These are phyloP conservation scores for Mustela nigripes DNA, from an alignment of 2,113 vertebrate species.

Conservation along the genomic window DNA sequence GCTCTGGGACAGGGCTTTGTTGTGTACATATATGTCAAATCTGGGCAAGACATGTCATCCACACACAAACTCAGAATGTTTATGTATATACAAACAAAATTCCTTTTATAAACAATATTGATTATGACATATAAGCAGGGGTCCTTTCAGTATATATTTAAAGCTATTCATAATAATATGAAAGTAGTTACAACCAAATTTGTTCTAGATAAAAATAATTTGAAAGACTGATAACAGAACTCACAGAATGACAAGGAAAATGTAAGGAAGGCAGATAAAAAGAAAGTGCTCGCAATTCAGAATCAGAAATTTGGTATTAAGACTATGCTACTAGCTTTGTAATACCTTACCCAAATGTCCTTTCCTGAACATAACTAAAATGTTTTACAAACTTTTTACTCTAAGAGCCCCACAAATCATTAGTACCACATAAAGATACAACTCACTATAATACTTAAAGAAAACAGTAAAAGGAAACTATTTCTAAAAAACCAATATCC, in stretches of 20 bases:
- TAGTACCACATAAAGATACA: background rate
- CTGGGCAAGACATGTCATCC: background rate
- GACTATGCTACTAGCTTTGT: background rate
- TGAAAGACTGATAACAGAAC: background rate
- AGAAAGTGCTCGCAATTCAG: background rate
- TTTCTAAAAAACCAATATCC: background rate
- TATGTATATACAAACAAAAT: conserved; percentile 21
- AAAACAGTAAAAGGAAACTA: background rate
- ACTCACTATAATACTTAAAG: background rate
- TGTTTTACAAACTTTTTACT: conserved; percentile 1
- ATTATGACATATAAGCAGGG: background rate
- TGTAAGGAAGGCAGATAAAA: conserved; percentile 35
- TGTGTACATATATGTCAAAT: background rate
- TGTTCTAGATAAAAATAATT: conserved; percentile 45
- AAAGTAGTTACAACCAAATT: conserved; percentile 44
- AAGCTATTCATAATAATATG: conserved; percentile 19
- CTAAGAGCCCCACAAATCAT: background rate
- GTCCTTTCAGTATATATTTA: background rate
- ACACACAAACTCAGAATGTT: conserved; percentile 14
- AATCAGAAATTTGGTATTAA: background rate
- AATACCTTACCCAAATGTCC: background rate
- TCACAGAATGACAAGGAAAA: background rate
- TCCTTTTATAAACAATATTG: conserved; percentile 13
- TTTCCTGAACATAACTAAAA: background rate
- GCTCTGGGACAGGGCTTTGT: background rate